Evolutionary conservation across 2,113 vertebrate genomes (phyloP).

Genomic region (Podarcis muralis): DNA sequence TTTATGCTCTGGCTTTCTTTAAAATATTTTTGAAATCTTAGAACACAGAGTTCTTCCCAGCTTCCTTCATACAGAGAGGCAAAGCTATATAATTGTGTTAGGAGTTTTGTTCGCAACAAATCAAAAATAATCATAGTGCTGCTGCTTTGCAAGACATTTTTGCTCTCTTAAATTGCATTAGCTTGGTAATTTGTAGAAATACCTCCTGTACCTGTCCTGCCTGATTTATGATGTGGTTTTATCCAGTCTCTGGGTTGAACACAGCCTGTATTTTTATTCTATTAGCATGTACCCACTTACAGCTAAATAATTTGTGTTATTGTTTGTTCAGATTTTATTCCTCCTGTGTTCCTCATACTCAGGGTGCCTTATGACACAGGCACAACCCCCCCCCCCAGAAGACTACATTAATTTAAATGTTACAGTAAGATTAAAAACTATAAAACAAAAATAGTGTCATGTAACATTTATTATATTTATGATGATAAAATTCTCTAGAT

Average conservation of each 20-base stretch:
- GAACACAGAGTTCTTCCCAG: conserved; percentile 9
- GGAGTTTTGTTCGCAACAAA: conserved; percentile 31
- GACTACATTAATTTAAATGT: not conserved
- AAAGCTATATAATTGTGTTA: conserved; percentile 31
- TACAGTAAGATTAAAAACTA: not conserved
- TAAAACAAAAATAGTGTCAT: not conserved
- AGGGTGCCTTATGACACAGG: not conserved
- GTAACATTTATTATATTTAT: not conserved
- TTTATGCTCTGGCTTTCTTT: conserved; percentile 26
- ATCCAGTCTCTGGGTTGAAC: not conserved
- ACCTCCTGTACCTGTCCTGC: not conserved
- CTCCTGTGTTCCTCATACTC: not conserved
- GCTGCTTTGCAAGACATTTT: conserved; percentile 22
- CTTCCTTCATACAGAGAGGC: conserved; percentile 26
- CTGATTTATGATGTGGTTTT: conserved; percentile 36
- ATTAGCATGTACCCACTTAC: conserved; percentile 1
- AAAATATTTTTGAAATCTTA: conserved; percentile 31
- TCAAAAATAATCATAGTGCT: conserved; percentile 22
- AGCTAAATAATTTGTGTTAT: not conserved
- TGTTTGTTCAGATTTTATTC: conserved; percentile 6
- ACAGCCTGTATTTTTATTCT: not conserved
- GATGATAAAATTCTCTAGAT: not conserved
- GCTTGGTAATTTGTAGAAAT: conserved; percentile 16
- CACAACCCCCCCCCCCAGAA: too few relatives aligned
- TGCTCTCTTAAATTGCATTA: conserved; percentile 30